Percentiles rank a stretch among this genome's conserved stretches.
Conservation (phyloP, 1,140 invertebrate genomes). For the Bombus superbus region DNA sequence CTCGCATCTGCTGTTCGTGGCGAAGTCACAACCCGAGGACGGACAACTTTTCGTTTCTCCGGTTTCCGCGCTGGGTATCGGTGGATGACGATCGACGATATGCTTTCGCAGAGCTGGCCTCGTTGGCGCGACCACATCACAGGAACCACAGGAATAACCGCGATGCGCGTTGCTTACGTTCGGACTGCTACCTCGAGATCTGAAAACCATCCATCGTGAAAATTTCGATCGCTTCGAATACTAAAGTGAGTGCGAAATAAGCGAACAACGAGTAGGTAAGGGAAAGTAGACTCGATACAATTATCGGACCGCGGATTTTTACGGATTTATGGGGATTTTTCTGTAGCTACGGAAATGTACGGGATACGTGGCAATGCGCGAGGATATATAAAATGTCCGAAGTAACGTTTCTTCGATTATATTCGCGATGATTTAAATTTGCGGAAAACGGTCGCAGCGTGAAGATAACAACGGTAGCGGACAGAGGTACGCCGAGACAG, state of each 20-base stretch:
- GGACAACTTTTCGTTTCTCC: constrained; percentile 76
- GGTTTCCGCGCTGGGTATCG: constrained; percentile 65
- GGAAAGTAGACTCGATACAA: fast-evolving
- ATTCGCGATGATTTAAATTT: not conserved
- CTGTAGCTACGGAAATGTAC: too few relatives aligned
- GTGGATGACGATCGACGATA: constrained; percentile 76
- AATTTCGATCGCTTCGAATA: not conserved
- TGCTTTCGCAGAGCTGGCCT: constrained; percentile 79
- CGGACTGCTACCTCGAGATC: constrained; percentile 79
- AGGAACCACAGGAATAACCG: constrained; percentile 78
- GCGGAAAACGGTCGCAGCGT: not conserved
- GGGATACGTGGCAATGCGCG: fast-evolving
- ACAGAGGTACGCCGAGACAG: too few relatives aligned
- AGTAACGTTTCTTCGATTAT: too few relatives aligned
- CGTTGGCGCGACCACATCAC: constrained; percentile 76
- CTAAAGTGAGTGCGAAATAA: not conserved
- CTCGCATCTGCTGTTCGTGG: constrained; percentile 77
- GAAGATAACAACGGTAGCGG: not conserved
- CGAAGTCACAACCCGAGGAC: constrained; percentile 78
- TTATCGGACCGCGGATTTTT: too few relatives aligned
- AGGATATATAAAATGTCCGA: too few relatives aligned
- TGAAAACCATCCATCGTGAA: constrained; percentile 38
- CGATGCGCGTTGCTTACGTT: constrained; percentile 67
- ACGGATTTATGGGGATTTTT: too few relatives aligned
- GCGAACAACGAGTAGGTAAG: not conserved